Conservation (phyloP, 2,113 vertebrate species). For the Dasypus novemcinctus region DNA sequence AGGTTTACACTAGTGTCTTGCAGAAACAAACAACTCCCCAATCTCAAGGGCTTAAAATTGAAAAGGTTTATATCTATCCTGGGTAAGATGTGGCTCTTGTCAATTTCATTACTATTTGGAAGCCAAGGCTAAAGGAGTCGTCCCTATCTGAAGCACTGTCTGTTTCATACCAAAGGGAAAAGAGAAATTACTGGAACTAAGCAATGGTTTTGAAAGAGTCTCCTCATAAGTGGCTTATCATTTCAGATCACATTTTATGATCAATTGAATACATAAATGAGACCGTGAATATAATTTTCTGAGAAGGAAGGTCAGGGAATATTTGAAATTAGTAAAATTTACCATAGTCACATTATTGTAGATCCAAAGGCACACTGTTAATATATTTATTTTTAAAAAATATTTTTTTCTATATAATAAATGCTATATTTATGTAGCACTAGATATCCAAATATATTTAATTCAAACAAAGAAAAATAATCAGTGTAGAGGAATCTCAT, state of each 20-base stretch:
- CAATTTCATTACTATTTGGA: background rate
- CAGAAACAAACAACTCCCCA: background rate
- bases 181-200: background rate
- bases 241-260: background rate
- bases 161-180: background rate
- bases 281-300: background rate
- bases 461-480: background rate
- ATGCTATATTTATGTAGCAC: background rate
- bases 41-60: background rate
- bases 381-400: no score
- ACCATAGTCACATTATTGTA: background rate
- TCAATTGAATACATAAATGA: background rate
- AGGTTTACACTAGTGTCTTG: background rate
- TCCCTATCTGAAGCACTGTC: background rate
- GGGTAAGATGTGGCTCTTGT: background rate
- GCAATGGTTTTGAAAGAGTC: background rate
- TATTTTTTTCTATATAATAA: background rate
- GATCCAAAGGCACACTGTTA: no score
- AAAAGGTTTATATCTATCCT: background rate
- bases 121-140: background rate
- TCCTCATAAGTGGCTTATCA: background rate
- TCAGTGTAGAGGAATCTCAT: background rate
- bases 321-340: background rate
- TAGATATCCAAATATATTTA: background rate
- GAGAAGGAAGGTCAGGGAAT: background rate